Evolutionary conservation across 2,797 vertebrate genomes (phyloP), one percentile per base, ranked within the genome.

Genomic region (Parotocinclus haroldoi): DNA sequence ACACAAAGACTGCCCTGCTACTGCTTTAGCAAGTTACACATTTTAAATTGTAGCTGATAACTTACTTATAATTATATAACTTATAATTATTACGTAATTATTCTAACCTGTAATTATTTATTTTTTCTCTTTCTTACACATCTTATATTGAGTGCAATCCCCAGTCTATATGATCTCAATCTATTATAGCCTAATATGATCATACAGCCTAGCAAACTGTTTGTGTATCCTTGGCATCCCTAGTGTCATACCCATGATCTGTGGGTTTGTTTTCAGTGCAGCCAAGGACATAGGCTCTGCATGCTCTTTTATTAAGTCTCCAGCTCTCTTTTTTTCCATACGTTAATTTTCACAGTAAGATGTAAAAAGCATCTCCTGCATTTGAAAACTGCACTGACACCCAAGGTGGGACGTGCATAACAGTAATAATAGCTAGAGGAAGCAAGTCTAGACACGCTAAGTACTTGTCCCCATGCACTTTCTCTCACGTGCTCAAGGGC

Each of bases 391-490:
- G 45, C 72, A 70, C 75, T 78, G 66, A 78, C 78, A 80, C 79
- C 68, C 68, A 61, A 76, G 57, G 76, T 61, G 52, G 72, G 73
- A 68, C 37, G 50, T 54, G 76, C 62, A 51, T 73, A 56, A 73
- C 72, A 80, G 78, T 82, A 84, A 80, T 73, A 71, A 85, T 83
- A 83, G 77, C 68, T 52, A n/a, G 12, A 59, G 76, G 58, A 70
- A 72, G 57, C 87, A 58, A 79, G 87, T 83, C 72, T 56, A 68
- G 81, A 84, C 87, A 85, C 63, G 83, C 76, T 40, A 40, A 51
- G 45, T 57, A 56, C 82, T 84, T 82, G 75, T 82, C 80, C 73
- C 61, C 16, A 40, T 58, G 49, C 49, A 53, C 57, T 38, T 19
- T 11, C 45, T 50, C 60, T 16, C 44, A 36, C 68, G 45, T 13